A percentile compares a stretch with the other conserved stretches of the same genome.
Evolutionary conservation across 2,113 vertebrate species (phyloP).

Genomic region (Cervus canadensis): DNA sequence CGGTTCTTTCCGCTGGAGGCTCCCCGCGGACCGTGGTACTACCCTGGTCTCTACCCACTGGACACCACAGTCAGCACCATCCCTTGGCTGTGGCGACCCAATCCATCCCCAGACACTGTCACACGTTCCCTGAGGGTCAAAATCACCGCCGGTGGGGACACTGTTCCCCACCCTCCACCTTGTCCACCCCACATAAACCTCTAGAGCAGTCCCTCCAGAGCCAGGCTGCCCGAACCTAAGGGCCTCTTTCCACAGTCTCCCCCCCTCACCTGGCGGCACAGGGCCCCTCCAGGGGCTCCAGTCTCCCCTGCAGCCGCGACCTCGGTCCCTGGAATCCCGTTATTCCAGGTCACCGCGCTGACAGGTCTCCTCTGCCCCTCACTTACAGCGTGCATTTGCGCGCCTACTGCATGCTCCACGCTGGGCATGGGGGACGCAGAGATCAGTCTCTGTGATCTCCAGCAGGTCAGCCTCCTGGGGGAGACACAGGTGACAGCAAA

Average conservation of each 20-base stretch:
- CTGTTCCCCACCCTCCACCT: not conserved
- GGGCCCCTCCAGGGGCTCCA: not conserved
- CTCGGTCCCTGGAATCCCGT: not conserved
- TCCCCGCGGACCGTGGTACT: not conserved
- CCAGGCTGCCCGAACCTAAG: not conserved
- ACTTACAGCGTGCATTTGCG: not conserved
- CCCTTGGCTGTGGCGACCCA: not conserved
- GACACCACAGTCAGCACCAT: not conserved
- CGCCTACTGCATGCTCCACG: not conserved
- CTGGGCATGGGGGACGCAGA: not conserved
- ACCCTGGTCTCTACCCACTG: not conserved
- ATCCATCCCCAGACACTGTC: not conserved
- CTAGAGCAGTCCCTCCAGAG: not conserved
- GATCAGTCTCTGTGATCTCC: not conserved
- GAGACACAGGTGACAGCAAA: not conserved
- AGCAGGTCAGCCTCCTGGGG: not conserved
- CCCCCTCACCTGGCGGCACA: not conserved
- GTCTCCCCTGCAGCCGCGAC: not conserved
- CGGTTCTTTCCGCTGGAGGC: too few species aligned
- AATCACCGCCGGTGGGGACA: not conserved
- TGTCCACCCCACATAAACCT: not conserved
- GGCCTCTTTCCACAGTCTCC: not conserved
- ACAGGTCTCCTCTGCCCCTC: not conserved
- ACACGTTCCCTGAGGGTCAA: not conserved
- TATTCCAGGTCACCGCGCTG: not conserved